phyloP scores from a whole-genome alignment of 1,140 invertebrate species.

The Stenopsyche tienmushanensis region DNA sequence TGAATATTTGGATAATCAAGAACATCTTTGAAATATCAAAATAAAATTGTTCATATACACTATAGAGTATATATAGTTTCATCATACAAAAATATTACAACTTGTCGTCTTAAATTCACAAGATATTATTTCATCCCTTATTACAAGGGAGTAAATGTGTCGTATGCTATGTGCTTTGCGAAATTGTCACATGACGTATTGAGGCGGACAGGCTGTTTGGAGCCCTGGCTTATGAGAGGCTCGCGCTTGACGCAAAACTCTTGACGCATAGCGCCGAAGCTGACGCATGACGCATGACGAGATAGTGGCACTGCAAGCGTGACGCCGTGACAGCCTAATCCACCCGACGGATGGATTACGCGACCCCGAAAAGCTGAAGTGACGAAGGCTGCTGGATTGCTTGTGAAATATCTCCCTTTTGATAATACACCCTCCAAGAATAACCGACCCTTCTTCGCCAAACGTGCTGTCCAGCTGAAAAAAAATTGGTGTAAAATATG shows the following conservation, averaged over 20 bases:
- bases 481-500: no score
- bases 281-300: not conserved
- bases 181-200: not conserved
- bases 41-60: no score
- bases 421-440: not conserved
- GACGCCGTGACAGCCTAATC: conserved; percentile 5
- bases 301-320: not conserved
- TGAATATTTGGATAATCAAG: no score
- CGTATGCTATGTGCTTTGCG: no score
- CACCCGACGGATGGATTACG: not conserved
- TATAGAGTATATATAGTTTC: no score
- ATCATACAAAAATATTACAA: no score
- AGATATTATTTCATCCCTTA: no score
- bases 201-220: not conserved
- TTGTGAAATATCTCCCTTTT: not conserved
- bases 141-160: not conserved
- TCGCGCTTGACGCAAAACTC: no score
- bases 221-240: not conserved
- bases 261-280: not conserved
- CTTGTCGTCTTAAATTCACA: no score
- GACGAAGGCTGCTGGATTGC: conserved; percentile 3
- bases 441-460: no score
- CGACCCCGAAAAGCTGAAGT: not conserved
- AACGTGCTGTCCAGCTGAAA: no score
- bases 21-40: no score